phyloP scores from a whole-genome alignment of 2,113 vertebrate genomes.

The Sturnira hondurensis region DNA sequence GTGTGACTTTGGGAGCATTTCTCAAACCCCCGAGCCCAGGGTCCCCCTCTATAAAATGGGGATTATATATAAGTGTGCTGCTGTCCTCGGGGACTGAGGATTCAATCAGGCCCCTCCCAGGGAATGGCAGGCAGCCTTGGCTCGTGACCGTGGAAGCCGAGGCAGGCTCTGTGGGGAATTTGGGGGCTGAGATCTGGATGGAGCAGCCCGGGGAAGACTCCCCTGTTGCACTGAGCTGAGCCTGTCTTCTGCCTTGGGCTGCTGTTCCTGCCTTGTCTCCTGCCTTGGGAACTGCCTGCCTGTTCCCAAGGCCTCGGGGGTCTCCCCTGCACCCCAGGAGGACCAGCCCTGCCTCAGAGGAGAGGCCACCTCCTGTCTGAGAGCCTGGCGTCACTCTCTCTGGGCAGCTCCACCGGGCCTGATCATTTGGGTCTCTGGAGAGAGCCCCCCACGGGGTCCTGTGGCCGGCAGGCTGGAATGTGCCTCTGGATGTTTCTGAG shows the following conservation, averaged over 20 bases:
- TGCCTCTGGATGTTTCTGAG: background rate
- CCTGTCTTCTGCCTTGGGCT: background rate
- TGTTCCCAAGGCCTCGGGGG: background rate
- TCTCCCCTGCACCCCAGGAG: background rate
- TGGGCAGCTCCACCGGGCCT: background rate
- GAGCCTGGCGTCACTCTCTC: accelerated
- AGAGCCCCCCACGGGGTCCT: background rate
- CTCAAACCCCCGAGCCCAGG: background rate
- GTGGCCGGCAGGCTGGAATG: background rate
- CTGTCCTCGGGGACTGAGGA: background rate
- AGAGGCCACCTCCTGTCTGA: background rate
- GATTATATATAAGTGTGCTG: background rate
- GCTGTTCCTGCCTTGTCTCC: no score
- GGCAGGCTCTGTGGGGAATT: background rate
- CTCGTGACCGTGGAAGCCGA: background rate
- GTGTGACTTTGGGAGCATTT: accelerated
- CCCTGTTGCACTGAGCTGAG: no score
- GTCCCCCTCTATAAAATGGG: background rate
- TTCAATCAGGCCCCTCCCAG: background rate
- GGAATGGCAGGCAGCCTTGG: background rate
- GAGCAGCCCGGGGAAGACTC: background rate
- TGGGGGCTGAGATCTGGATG: background rate
- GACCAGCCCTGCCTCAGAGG: background rate
- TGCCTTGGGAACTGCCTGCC: no score
- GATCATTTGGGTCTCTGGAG: background rate